A percentile compares a stretch with the other conserved stretches of the same genome.
Evolutionary conservation across 2,113 vertebrate species (phyloP).

Genomic region (Microcebus jonahi): DNA sequence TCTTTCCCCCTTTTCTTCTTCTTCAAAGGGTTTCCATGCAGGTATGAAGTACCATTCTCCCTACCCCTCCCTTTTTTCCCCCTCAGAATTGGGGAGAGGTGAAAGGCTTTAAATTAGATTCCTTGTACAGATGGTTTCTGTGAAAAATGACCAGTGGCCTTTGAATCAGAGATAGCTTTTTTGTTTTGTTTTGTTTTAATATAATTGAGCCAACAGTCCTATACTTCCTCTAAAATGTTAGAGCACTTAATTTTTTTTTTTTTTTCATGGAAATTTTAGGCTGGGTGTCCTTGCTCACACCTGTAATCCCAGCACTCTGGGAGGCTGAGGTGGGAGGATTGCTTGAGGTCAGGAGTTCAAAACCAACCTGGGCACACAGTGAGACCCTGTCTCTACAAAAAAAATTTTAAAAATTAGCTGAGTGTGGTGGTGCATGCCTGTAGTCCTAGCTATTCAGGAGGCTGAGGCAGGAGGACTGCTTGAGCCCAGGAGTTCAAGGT

Average conservation of each 20-base stretch:
- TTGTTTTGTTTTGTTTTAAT: background rate
- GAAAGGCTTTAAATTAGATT: background rate
- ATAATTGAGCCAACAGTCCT: background rate
- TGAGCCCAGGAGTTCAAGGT: too few species aligned
- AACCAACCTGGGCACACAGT: too few species aligned
- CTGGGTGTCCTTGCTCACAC: too few species aligned
- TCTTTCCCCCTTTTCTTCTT: background rate
- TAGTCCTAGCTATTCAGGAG: too few species aligned
- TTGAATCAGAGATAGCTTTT: background rate
- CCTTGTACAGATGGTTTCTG: background rate
- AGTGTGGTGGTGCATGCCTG: too few species aligned
- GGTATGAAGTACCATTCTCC: background rate
- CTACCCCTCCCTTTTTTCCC: rapidly evolving
- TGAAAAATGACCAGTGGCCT: background rate
- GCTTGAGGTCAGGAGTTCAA: too few species aligned
- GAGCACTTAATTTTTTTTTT: background rate
- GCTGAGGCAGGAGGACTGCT: too few species aligned
- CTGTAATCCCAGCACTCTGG: too few species aligned
- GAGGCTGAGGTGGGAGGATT: too few species aligned
- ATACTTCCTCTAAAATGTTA: background rate
- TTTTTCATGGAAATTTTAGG: background rate
- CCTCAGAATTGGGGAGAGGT: background rate
- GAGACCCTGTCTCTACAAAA: too few species aligned
- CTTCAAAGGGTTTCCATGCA: background rate
- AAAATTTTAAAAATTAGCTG: too few species aligned